Conservation (phyloP, 1,140 invertebrate genomes). For the Charaxes varanes region DNA sequence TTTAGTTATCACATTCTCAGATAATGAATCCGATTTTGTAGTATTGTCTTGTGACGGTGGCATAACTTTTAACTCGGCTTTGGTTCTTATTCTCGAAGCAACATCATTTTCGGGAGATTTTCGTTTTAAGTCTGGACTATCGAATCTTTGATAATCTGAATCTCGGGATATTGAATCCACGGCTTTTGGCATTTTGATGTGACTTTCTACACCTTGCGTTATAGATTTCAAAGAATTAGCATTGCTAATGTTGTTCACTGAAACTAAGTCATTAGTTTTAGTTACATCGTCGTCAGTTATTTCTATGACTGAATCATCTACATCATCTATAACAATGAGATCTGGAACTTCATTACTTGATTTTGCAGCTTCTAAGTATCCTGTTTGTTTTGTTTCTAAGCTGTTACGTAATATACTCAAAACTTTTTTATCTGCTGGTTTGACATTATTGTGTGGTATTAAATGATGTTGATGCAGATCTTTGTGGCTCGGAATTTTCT, state of each 20-base stretch:
- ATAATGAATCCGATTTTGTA: slow-evolving; percentile 21
- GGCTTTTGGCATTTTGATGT: slow-evolving; percentile 81
- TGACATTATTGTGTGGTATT: slow-evolving; percentile 42
- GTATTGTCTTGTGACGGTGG: slow-evolving; percentile 51
- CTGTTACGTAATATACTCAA: slow-evolving; percentile 80
- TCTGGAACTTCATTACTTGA: slow-evolving; percentile 59
- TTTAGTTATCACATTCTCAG: slow-evolving; percentile 39
- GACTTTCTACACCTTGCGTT: slow-evolving; percentile 69
- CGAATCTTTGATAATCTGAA: slow-evolving; percentile 42
- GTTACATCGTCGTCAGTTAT: slow-evolving; percentile 61
- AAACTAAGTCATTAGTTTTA: slow-evolving; percentile 47
- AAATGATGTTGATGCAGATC: slow-evolving; percentile 44
- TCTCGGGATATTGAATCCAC: slow-evolving; percentile 68
- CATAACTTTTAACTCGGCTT: slow-evolving; percentile 85
- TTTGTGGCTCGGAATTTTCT: slow-evolving; percentile 56
- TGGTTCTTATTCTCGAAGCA: slow-evolving; percentile 85
- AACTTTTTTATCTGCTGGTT: slow-evolving; percentile 78
- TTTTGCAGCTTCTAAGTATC: slow-evolving; percentile 72
- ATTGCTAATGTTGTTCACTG: slow-evolving; percentile 37
- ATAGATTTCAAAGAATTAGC: slow-evolving; percentile 73
- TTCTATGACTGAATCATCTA: slow-evolving; percentile 63
- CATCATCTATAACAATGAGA: slow-evolving; percentile 68
- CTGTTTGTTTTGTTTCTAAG: slow-evolving; percentile 78
- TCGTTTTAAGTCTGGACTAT: slow-evolving; percentile 39
- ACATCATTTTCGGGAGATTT: slow-evolving; percentile 67